Percentiles rank a stretch among this genome's conserved stretches.
Conservation (phyloP, 2,113 vertebrate genomes). For the Monarcha castaneiventris region DNA sequence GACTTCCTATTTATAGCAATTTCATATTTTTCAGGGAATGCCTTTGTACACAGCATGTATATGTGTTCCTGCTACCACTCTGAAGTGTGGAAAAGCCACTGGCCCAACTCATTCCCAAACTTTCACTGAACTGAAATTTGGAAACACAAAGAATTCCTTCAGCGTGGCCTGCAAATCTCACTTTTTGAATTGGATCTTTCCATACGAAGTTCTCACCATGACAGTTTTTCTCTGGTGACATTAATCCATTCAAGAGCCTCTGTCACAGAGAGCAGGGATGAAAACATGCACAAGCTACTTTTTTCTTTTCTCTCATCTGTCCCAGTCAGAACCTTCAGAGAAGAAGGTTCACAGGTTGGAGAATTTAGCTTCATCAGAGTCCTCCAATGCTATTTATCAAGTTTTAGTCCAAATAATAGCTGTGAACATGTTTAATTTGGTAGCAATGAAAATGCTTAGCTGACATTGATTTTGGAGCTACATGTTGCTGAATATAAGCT, state of each 20-base stretch:
- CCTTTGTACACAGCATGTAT: not conserved
- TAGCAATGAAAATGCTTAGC: not conserved
- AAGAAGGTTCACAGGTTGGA: not conserved
- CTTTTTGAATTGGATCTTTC: not conserved
- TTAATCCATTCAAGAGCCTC: not conserved
- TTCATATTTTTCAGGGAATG: not conserved
- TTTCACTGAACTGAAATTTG: not conserved
- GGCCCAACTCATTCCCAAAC: not conserved
- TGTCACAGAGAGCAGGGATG: not conserved
- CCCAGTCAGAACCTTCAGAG: not conserved
- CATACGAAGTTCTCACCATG: not conserved
- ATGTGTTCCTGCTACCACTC: not conserved
- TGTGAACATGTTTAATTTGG: conserved; percentile 4
- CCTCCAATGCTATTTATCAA: not conserved
- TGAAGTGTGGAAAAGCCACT: not conserved
- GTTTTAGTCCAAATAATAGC: not conserved
- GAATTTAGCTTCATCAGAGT: not conserved
- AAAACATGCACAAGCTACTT: not conserved
- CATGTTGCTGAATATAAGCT: not conserved
- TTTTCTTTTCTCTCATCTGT: not conserved
- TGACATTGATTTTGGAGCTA: conserved; percentile 17
- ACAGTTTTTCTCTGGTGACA: not conserved
- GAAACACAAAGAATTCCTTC: not conserved
- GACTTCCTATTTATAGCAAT: not conserved
- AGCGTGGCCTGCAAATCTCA: not conserved